Percentiles rank a stretch among this genome's conserved stretches.
phyloP scores from a whole-genome alignment of 2,797 vertebrate species.

The Decapterus maruadsi region DNA sequence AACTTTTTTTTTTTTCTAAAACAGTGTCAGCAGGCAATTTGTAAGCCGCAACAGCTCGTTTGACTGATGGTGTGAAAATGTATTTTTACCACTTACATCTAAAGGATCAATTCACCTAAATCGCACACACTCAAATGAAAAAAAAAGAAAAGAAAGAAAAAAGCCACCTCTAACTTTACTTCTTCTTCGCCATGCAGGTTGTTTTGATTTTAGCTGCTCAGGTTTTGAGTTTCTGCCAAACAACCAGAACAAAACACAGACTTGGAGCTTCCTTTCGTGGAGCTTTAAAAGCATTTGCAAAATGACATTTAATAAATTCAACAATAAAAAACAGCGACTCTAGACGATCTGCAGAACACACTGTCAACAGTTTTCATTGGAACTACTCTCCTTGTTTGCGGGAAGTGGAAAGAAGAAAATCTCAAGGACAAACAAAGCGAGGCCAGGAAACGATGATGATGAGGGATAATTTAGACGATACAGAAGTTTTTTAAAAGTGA shows the following conservation, averaged over 20 bases:
- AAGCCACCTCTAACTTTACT: no score
- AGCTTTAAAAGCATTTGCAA: background rate
- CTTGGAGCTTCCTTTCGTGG: no score
- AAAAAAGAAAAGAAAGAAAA: no score
- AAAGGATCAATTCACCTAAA: conserved; percentile 12
- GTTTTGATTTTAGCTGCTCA: no score
- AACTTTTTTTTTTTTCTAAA: background rate
- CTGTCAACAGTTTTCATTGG: background rate
- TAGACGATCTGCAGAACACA: background rate
- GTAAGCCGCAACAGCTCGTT: conserved; percentile 1
- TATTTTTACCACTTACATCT: background rate
- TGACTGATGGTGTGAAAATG: conserved; percentile 9
- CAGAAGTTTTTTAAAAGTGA: background rate
- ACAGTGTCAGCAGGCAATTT: conserved; percentile 22
- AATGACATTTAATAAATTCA: background rate
- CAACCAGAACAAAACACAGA: no score
- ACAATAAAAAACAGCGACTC: background rate
- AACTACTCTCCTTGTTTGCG: background rate
- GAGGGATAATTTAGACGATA: no score
- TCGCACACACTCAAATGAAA: no score
- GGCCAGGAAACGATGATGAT: no score
- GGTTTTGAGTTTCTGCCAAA: background rate
- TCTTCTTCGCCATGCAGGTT: background rate
- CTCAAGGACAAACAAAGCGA: no score
- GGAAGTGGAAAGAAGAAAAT: no score